Conservation (phyloP, 2,113 vertebrate genomes). For the Sinocyclocheilus anshuiensis region DNA sequence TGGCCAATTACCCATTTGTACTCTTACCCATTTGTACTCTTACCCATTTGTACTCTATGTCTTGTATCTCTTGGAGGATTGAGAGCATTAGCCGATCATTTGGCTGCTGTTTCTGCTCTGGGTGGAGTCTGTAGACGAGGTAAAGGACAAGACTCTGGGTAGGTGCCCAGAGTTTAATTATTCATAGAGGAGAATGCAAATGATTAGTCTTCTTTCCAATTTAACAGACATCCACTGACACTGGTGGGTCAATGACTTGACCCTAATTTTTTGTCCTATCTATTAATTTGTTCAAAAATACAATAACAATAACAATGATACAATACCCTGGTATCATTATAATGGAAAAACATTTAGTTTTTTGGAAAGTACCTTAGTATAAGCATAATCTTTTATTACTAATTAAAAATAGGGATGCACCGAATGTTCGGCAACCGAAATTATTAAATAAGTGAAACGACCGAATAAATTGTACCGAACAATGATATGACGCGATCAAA, state of each 20-base stretch:
- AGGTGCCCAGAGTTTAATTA: slow-evolving; percentile 52
- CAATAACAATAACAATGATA: too few relatives aligned
- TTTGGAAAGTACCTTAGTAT: background rate
- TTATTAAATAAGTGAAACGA: too few relatives aligned
- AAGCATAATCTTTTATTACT: background rate
- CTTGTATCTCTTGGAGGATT: slow-evolving; percentile 34
- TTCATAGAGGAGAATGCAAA: slow-evolving; percentile 58
- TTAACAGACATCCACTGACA: slow-evolving; percentile 21
- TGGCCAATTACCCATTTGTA: slow-evolving; percentile 39
- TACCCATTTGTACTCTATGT: slow-evolving; percentile 25
- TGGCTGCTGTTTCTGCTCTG: slow-evolving; percentile 32
- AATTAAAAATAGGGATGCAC: too few relatives aligned
- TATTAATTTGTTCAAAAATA: background rate
- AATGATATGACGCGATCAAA: too few relatives aligned
- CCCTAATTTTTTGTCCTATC: background rate
- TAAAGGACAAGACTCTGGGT: slow-evolving; percentile 27
- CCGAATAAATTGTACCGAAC: too few relatives aligned
- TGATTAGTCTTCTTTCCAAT: slow-evolving; percentile 46
- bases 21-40: too few relatives aligned
- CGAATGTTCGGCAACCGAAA: too few relatives aligned
- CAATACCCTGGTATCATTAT: background rate
- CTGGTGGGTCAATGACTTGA: slow-evolving; percentile 1
- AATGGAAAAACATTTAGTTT: background rate
- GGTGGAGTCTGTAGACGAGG: slow-evolving; percentile 10
- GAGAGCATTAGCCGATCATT: slow-evolving; percentile 44